These are phyloP conservation scores for Diadumene lineata DNA, from an alignment of 92 coral and sea anemone species.

Conservation along the genomic window DNA sequence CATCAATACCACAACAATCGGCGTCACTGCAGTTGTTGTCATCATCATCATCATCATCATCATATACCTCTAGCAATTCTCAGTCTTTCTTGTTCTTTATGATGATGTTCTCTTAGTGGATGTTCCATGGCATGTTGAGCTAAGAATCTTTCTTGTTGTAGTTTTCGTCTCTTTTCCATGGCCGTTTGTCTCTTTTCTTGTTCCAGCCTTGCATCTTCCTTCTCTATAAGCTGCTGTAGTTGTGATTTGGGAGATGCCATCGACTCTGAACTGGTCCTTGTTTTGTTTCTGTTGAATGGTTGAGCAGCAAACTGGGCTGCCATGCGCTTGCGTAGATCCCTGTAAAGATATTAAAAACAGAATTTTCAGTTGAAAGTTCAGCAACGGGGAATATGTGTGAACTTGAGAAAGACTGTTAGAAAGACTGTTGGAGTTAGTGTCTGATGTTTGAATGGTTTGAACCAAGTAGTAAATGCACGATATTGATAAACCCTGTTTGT, in stretches of 20 bases:
- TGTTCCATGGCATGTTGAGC: constrained; percentile 84
- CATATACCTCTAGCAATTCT: constrained; percentile 60
- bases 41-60: too few relatives aligned
- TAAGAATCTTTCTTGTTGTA: constrained; percentile 76
- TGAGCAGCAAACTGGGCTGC: constrained; percentile 22
- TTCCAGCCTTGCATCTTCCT: constrained; percentile 75
- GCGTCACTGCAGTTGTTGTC: not conserved
- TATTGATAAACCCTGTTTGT: too few relatives aligned
- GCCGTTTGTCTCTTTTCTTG: constrained; percentile 80
- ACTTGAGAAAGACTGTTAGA: not conserved
- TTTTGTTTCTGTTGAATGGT: constrained; percentile 25
- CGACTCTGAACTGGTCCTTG: constrained; percentile 10
- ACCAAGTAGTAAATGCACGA: too few relatives aligned
- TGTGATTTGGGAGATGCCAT: constrained; percentile 41
- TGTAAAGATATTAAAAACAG: not conserved
- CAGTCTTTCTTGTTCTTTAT: constrained; percentile 31
- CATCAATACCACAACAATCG: too few relatives aligned
- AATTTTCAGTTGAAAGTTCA: not conserved
- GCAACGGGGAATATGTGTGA: too few relatives aligned
- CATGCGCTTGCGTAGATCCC: constrained; percentile 38
- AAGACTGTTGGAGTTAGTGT: not conserved
- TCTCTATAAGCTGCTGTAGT: constrained; percentile 74
- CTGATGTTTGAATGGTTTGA: too few relatives aligned
- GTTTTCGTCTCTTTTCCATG: constrained; percentile 70
- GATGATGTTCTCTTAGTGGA: constrained; percentile 83